Evolutionary conservation across 2,113 vertebrate genomes (phyloP), one percentile per base, ranked within the genome.

Genomic region (Lonchura striata): DNA sequence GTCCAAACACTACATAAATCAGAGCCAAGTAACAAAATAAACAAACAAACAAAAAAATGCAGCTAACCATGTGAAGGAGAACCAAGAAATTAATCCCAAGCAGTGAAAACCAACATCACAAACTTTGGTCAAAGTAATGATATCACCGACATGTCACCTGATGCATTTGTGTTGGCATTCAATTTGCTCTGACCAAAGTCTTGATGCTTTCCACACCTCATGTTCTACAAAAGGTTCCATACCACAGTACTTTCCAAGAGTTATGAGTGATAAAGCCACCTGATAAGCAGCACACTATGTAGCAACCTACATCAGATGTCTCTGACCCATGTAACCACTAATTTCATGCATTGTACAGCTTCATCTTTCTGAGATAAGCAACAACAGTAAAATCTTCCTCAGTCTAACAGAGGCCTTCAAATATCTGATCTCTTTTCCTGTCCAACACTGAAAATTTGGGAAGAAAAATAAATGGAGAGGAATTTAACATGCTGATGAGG

Each of bases 21-120:
- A 98, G 98, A 98, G 98, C 98, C 98, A 98, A 98, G 96, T 97
- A 98, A 98, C 93, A 96, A 98, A 80, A 90, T 11, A 64, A 82
- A 71, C 5, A 74, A 65, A 37, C 14, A 53, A 53, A n/a, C n/a
- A 98, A 98, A 98, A 98, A 97, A n/a, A n/a, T n/a, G n/a, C 39
- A 39, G 97, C 97, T 98, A 98, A 96, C 82, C 86, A 88, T 23
- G n/a, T 15, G 10, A 76, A 94, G 84, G 61, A 96, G 74, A 56
- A 97, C 81, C 52, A 75, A 96, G 88, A 97, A 96, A 96, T 95
- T 83, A 95, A 98, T 94, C 94, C 92, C 82, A 95, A 95, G 91
- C n/a, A 92, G 57, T 83, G 56, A 91, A 91, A 95, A 87, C 31
- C 92, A 95, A 89, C 63, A 89, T 21, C 39, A 92, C 11, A 60